These are phyloP conservation scores for Sicus ferrugineus DNA, from an alignment of 2,888 invertebrate species.

Conservation along the genomic window DNA sequence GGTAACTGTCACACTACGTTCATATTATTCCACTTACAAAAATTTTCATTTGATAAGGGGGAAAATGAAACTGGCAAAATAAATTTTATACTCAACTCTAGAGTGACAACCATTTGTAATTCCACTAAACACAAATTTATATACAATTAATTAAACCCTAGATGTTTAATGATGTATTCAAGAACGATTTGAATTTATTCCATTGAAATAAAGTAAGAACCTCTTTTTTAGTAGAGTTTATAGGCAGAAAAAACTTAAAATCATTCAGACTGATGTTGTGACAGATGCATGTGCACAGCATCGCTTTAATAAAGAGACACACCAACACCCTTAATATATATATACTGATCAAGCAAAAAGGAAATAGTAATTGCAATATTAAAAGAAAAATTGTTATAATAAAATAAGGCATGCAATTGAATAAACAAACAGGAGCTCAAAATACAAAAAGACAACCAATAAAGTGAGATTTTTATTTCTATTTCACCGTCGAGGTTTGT, in stretches of 20 bases:
- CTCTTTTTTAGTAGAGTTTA: slow-evolving; percentile 8
- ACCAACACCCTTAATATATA: neutral
- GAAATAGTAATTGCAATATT: slow-evolving; percentile 26
- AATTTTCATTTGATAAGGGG: neutral
- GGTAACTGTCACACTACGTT: neutral
- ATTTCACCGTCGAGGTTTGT: slow-evolving; percentile 34
- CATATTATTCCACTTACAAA: neutral
- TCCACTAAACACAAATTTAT: slow-evolving; percentile 17
- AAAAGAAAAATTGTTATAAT: slow-evolving; percentile 47
- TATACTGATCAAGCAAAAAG: neutral
- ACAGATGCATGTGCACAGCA: neutral
- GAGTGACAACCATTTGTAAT: slow-evolving; percentile 8
- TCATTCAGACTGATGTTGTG: slow-evolving; percentile 16
- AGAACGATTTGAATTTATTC: neutral
- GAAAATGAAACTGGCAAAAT: slow-evolving; percentile 21
- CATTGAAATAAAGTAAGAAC: slow-evolving; percentile 13
- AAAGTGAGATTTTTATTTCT: neutral
- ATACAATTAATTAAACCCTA: neutral
- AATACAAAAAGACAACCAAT: slow-evolving; percentile 40
- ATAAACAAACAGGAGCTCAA: slow-evolving; percentile 51
- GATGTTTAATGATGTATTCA: neutral
- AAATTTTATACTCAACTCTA: neutral
- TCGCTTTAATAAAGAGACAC: neutral
- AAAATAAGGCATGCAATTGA: slow-evolving; percentile 22
- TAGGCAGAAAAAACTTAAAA: neutral